A percentile compares a stretch with the other conserved stretches of the same genome.
These are phyloP conservation scores for Nasonia oneida DNA, from an alignment of 2,888 invertebrate genomes.

Conservation along the genomic window DNA sequence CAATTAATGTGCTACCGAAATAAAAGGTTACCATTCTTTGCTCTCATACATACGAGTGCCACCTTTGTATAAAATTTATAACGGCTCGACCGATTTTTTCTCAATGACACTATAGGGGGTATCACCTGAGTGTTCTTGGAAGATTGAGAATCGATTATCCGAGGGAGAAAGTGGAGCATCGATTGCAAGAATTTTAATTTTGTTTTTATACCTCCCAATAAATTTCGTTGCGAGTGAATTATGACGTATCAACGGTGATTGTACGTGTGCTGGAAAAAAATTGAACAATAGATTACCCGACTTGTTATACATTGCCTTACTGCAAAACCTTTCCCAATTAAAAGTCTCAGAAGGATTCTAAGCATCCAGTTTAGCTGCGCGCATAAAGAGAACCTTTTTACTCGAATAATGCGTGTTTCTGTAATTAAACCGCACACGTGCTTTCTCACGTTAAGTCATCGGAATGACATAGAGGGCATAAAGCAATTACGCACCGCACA, in stretches of 20 bases:
- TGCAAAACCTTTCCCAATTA: not conserved
- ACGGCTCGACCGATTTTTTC: not conserved
- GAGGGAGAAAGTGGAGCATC: conserved; percentile 2
- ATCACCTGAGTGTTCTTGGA: not conserved
- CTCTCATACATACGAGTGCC: not conserved
- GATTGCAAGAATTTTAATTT: not conserved
- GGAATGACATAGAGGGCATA: not conserved
- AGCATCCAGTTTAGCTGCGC: not conserved
- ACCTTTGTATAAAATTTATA: not conserved
- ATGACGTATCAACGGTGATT: not conserved
- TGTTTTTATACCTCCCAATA: too few relatives aligned
- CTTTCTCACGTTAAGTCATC: conserved; percentile 19
- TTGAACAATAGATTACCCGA: too few relatives aligned
- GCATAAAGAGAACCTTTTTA: not conserved
- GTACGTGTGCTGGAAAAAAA: not conserved
- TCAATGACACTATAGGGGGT: not conserved
- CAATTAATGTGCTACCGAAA: too few relatives aligned
- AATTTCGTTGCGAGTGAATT: not conserved
- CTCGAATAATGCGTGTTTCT: not conserved
- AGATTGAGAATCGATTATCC: not conserved
- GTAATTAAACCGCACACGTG: conserved; percentile 13
- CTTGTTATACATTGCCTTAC: not conserved
- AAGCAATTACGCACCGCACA: conserved; percentile 31
- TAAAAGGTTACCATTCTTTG: too few relatives aligned
- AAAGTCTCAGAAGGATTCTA: not conserved